These are phyloP conservation scores for Megalops atlanticus DNA, from an alignment of 2,113 vertebrate genomes.

Conservation along the genomic window DNA sequence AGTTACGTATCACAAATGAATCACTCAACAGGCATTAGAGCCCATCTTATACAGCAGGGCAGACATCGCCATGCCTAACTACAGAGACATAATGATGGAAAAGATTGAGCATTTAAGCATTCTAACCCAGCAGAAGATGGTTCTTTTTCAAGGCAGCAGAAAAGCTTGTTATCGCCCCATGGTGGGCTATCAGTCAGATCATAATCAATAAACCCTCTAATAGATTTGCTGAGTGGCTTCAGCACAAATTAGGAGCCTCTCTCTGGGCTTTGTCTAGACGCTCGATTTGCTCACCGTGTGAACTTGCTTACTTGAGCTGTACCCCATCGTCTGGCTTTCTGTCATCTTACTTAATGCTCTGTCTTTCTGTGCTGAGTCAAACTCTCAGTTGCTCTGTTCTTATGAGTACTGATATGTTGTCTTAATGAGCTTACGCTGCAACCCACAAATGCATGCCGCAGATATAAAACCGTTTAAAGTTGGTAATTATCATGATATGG, in stretches of 20 bases:
- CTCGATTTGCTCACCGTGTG: slow-evolving; percentile 1
- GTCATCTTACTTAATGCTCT: too few relatives aligned
- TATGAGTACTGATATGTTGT: too few relatives aligned
- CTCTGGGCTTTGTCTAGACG: background rate
- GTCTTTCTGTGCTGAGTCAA: too few relatives aligned
- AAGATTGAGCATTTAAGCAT: background rate
- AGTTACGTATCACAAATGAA: too few relatives aligned
- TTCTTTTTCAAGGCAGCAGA: background rate
- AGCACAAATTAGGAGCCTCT: background rate
- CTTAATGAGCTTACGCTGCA: too few relatives aligned
- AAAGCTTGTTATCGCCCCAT: background rate
- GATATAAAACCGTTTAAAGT: too few relatives aligned
- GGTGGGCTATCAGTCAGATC: slow-evolving; percentile 11
- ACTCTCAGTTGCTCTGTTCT: too few relatives aligned
- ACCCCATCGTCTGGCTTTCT: background rate
- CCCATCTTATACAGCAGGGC: background rate
- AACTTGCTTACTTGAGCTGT: background rate
- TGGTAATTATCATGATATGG: too few relatives aligned
- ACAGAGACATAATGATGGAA: background rate
- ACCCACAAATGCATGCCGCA: too few relatives aligned
- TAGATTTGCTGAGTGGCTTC: background rate
- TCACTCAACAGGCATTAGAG: background rate
- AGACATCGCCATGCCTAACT: background rate
- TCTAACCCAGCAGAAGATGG: background rate
- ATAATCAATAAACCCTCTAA: slow-evolving; percentile 22